These are phyloP conservation scores for Helleia helle DNA, from an alignment of 2,888 invertebrate genomes.

Conservation along the genomic window DNA sequence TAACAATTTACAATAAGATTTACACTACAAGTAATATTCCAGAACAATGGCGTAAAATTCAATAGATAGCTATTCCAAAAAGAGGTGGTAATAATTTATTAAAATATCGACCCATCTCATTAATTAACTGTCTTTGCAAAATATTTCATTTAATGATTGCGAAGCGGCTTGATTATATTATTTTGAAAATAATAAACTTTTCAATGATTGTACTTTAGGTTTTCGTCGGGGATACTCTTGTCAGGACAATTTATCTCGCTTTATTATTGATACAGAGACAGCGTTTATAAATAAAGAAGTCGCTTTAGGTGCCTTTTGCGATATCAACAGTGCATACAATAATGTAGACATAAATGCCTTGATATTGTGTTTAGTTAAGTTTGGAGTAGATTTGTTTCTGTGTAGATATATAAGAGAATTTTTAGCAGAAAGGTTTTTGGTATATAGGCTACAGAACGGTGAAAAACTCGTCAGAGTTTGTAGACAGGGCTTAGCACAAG, in stretches of 20 bases:
- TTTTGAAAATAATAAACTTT: conserved; percentile 8
- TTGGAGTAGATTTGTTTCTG: not conserved
- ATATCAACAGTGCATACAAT: not conserved
- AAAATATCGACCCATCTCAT: conserved; percentile 1
- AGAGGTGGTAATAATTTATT: no score
- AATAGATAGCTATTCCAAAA: not conserved
- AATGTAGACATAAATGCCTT: not conserved
- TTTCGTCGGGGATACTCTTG: conserved; percentile 4
- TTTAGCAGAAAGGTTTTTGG: not conserved
- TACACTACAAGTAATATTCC: not conserved
- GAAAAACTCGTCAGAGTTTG: not conserved
- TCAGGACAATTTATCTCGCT: conserved; percentile 1
- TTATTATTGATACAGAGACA: conserved; percentile 6
- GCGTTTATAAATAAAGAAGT: conserved; percentile 7
- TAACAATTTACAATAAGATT: not conserved
- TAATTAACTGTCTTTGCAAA: conserved; percentile 1
- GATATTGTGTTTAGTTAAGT: no score
- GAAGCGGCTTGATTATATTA: conserved; percentile 5
- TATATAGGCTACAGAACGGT: not conserved
- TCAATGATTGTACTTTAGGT: conserved; percentile 7
- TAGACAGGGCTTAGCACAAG: not conserved
- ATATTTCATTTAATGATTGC: conserved; percentile 6
- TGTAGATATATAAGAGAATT: not conserved
- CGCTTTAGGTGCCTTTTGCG: conserved; percentile 1
- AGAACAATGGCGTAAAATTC: not conserved